A percentile compares a stretch with the other conserved stretches of the same genome.
These are phyloP conservation scores for Macrophya annulata DNA, from an alignment of 2,888 invertebrate genomes.

Conservation along the genomic window DNA sequence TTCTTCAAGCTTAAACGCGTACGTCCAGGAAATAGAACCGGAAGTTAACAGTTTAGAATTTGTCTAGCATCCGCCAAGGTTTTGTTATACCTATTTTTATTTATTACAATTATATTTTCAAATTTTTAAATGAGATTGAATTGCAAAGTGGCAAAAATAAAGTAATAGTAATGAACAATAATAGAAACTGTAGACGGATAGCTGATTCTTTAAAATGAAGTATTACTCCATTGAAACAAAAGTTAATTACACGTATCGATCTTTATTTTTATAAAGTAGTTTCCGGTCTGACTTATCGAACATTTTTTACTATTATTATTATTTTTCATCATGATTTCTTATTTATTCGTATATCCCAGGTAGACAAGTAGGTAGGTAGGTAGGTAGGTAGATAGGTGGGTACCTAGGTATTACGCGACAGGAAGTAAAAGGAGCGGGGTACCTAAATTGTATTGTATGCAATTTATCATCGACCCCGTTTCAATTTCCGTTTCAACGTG, in stretches of 20 bases:
- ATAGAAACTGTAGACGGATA: neutral
- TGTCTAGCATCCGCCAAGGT: constrained; percentile 33
- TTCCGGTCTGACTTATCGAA: neutral
- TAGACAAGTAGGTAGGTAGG: too few species aligned
- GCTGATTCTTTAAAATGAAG: neutral
- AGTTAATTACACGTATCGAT: constrained; percentile 17
- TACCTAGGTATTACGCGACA: constrained; percentile 18
- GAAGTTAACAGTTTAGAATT: constrained; percentile 48
- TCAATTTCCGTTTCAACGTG: constrained; percentile 47
- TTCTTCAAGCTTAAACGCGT: constrained; percentile 17
- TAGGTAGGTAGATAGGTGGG: neutral
- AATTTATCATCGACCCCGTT: constrained; percentile 41
- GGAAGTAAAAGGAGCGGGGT: constrained; percentile 13
- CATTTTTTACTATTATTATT: neutral
- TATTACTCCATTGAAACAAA: neutral
- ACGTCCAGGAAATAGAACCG: constrained; percentile 27
- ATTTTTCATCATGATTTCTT: neutral
- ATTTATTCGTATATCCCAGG: neutral
- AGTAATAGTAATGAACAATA: neutral
- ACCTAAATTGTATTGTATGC: constrained; percentile 13
- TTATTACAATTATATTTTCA: neutral
- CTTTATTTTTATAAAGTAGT: neutral
- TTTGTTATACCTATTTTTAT: neutral
- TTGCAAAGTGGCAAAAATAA: neutral
- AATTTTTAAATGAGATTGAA: neutral